phyloP scores from a whole-genome alignment of 1,140 invertebrate species.

The Neotoxoptera formosana region DNA sequence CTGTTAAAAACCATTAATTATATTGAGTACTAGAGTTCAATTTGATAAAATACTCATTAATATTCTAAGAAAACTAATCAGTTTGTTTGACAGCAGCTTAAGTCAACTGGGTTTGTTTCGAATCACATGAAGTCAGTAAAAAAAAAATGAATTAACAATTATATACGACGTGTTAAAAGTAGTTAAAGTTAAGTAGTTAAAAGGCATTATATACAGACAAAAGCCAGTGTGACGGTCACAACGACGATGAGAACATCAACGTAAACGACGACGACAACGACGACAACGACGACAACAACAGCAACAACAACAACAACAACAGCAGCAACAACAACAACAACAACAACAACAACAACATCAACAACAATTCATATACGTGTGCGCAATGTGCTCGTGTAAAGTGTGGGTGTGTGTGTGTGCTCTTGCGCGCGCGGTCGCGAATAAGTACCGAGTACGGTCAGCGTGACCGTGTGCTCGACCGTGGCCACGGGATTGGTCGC shows the following conservation, averaged over 20 bases:
- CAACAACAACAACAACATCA: not conserved
- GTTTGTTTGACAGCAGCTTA: not conserved
- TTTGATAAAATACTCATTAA: not conserved
- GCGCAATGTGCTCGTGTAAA: not conserved
- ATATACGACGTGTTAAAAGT: not conserved
- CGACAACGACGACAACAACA: not conserved
- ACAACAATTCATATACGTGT: not conserved
- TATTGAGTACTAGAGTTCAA: not conserved
- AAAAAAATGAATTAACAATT: not conserved
- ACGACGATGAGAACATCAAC: not conserved
- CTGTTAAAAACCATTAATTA: not conserved
- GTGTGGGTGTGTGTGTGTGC: not conserved
- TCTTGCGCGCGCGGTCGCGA: not conserved
- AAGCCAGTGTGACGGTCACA: not conserved
- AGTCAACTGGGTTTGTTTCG: not conserved
- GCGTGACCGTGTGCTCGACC: constrained; percentile 59
- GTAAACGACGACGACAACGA: not conserved
- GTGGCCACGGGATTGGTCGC: constrained; percentile 71
- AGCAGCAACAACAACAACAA: not conserved
- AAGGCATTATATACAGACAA: not conserved
- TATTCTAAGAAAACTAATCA: not conserved
- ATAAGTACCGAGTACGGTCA: constrained; percentile 61
- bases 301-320: not conserved
- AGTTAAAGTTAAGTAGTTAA: no score
- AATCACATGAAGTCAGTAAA: not conserved